Evolutionary conservation across 2,888 invertebrate species (phyloP).

Genomic region (Dolomedes plantarius): DNA sequence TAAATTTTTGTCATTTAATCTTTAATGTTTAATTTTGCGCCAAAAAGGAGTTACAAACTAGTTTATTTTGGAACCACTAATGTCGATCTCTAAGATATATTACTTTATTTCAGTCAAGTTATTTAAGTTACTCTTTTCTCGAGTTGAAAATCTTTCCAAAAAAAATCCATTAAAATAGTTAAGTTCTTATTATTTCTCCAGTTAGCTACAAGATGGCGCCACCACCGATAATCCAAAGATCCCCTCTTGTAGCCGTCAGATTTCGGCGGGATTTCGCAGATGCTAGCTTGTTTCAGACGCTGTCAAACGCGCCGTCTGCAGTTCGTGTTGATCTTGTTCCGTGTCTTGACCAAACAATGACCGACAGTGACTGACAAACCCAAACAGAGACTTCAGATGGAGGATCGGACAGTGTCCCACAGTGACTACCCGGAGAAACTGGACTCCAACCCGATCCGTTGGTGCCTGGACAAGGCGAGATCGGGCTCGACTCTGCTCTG

Average conservation of each 20-base stretch:
- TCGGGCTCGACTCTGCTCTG: constrained; percentile 32
- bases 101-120: too few relatives aligned
- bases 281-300: neutral
- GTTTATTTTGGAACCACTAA: too few relatives aligned
- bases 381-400: too few relatives aligned
- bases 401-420: constrained; percentile 40
- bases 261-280: constrained; percentile 25
- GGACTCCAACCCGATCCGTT: constrained; percentile 16
- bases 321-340: neutral
- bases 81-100: too few relatives aligned
- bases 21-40: too few relatives aligned
- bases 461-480: constrained; percentile 18
- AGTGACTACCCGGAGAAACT: neutral
- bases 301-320: neutral
- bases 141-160: too few relatives aligned
- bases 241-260: neutral
- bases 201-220: neutral
- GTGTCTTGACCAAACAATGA: neutral
- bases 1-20: too few relatives aligned
- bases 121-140: too few relatives aligned
- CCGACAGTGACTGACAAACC: neutral
- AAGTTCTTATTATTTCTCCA: too few relatives aligned
- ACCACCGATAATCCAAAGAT: neutral
- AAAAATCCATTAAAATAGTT: too few relatives aligned
- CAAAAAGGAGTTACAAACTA: too few relatives aligned